Conservation (phyloP, 2,113 vertebrate genomes). For the Danio rerio region GRCz12tu NC_133184.1:17943001-17943500, state of each 20-base stretch:
- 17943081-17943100: conserved; percentile 51
- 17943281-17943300: conserved; percentile 57
- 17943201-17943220: conserved; percentile 55
- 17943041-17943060: conserved; percentile 71
- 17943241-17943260: conserved; percentile 54
- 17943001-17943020: conserved; percentile 50
- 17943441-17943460: too few species aligned
- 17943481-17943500: too few species aligned
- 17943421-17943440: too few species aligned
- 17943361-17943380: conserved; percentile 18
- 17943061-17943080: too few species aligned
- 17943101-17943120: conserved; percentile 66
- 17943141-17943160: conserved; percentile 64
- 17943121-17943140: conserved; percentile 69
- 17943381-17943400: not conserved
- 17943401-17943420: not conserved
- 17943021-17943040: conserved; percentile 64
- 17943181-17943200: conserved; percentile 23
- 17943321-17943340: conserved; percentile 12
- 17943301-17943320: not conserved
- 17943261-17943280: conserved; percentile 70
- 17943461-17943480: too few species aligned
- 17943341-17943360: conserved; percentile 25
- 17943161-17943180: conserved; percentile 61
- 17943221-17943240: conserved; percentile 59